These are phyloP conservation scores for Saccopteryx leptura DNA, from an alignment of 2,113 vertebrate genomes.

Conservation along the genomic window DNA sequence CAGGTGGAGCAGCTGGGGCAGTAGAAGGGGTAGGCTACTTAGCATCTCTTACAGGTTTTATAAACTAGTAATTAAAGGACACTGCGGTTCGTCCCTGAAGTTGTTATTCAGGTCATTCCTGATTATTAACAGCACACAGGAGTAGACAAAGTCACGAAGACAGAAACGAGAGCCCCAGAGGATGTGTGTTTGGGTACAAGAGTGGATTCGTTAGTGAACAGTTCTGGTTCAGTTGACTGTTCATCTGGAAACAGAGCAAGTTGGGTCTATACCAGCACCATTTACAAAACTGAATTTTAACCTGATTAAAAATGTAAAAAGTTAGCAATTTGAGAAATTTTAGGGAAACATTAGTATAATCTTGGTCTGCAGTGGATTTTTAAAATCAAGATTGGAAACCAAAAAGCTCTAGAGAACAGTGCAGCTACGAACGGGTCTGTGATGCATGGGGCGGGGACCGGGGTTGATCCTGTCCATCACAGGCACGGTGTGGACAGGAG, in stretches of 20 bases:
- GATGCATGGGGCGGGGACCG: not conserved
- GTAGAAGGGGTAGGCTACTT: not conserved
- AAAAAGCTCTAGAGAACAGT: not conserved
- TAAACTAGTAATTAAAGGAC: not conserved
- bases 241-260: not conserved
- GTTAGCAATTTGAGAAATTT: constrained; percentile 12
- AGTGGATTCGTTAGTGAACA: not conserved
- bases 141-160: not conserved
- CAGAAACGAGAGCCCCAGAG: not conserved
- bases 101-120: not conserved
- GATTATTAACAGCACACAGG: constrained; percentile 5
- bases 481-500: too few relatives aligned
- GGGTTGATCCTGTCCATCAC: not conserved
- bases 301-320: not conserved
- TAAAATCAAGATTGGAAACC: not conserved
- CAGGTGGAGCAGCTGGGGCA: not conserved
- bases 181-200: not conserved
- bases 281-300: not conserved
- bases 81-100: not conserved
- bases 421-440: not conserved
- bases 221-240: not conserved
- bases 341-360: not conserved
- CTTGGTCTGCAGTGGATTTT: not conserved
- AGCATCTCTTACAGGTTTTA: not conserved
- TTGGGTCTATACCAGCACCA: not conserved